These are phyloP conservation scores for Pharmacophagus antenor DNA, from an alignment of 2,888 invertebrate genomes.

Conservation along the genomic window DNA sequence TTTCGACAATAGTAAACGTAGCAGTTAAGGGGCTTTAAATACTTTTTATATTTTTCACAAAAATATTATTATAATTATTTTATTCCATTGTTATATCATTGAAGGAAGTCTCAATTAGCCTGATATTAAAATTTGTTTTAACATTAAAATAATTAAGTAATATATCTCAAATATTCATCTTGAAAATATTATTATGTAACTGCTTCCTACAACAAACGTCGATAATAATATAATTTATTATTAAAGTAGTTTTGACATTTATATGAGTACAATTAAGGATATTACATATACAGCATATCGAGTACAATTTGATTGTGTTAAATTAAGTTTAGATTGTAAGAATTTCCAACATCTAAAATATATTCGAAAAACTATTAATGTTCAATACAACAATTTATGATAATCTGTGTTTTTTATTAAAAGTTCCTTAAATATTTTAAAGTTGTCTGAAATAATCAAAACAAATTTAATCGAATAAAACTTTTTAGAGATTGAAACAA, in stretches of 20 bases:
- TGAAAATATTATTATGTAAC: neutral
- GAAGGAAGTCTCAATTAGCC: too few species aligned
- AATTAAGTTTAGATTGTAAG: conserved; percentile 17
- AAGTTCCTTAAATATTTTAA: neutral
- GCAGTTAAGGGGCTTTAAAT: conserved; percentile 7
- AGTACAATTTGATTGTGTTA: conserved; percentile 17
- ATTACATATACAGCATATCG: conserved; percentile 25
- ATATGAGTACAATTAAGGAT: conserved; percentile 12
- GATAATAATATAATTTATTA: neutral
- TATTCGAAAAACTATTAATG: neutral
- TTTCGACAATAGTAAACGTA: conserved; percentile 2
- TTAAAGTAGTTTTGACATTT: neutral
- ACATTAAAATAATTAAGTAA: neutral
- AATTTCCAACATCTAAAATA: conserved; percentile 1
- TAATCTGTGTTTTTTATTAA: neutral
- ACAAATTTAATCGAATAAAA: neutral
- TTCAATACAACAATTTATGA: conserved; percentile 6
- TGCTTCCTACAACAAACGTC: neutral
- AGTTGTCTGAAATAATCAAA: neutral
- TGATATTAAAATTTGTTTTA: too few species aligned
- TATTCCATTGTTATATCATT: neutral
- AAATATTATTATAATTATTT: neutral
- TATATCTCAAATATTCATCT: neutral
- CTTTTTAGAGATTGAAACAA: too few species aligned
- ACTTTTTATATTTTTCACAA: too few species aligned